Base-by-base conservation (phyloP, 2,797 vertebrate species). In the Lerista edwardsae region DNA sequence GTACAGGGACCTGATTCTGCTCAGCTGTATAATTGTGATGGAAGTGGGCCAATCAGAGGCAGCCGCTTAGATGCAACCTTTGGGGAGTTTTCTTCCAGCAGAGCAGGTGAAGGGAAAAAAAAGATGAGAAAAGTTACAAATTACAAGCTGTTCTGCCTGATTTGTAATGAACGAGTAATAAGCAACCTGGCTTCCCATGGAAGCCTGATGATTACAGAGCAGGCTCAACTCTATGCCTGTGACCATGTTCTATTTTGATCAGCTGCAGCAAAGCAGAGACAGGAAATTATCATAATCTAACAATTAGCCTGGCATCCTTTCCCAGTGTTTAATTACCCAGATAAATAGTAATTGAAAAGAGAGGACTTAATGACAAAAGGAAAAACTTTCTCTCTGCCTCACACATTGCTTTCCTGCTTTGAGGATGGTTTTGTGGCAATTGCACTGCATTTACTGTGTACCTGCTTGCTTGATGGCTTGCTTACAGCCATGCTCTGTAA, bases 201-300 rank as follows among this genome's bases (percentile, higher is more conserved):
- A 94, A 94, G 91, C 92, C 90, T 67, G 75, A 89, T 94, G 89
- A 94, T 96, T 96, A 95, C 93, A 91, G 93, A 94, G 88, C 86
- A 88, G 95, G 92, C 94, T 94, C 93, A 92, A 88, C 92, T 91
- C 84, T 93, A 87, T 96, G 90, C 3, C 75, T 95, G 83, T 96
- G 96, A 98, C 96, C 96, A 95, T 92, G 94, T 97, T 95, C 96
- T 96, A 93, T 95, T 96, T 94, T 95, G 95, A 97, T 98, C 97
- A 97, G 96, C 97, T 97, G 96, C 96, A 97, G 94, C 96, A 96
- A 93, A 97, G 97, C 96, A 97, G 97, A 97, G 97, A 96, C 95
- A 89, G 96, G 96, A 96, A 97, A 98, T 98, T 98, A 98, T 97
- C 96, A 97, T 98, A 97, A 97, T 98, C 97, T 97, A 96, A 97